Conservation (phyloP, 2,888 invertebrate genomes). For the Colletes collaris region DNA sequence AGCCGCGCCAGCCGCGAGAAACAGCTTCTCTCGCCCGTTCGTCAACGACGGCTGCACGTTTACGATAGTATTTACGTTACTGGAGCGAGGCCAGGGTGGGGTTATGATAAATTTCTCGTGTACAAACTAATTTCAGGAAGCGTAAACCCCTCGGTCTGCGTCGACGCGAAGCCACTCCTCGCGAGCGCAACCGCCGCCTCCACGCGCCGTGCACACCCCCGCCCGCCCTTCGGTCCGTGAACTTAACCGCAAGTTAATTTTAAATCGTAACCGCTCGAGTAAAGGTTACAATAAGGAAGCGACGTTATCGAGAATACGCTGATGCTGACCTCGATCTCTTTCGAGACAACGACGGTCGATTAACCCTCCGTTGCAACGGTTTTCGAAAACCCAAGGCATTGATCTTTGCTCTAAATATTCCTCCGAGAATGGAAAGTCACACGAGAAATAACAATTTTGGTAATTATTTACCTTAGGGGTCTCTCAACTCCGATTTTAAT, state of each 20-base stretch:
- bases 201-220: too few relatives aligned
- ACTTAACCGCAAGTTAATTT: conserved; percentile 24
- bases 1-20: conserved; percentile 3
- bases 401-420: too few relatives aligned
- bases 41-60: conserved; percentile 61
- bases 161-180: conserved; percentile 17
- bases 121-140: conserved; percentile 70
- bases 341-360: too few relatives aligned
- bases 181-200: background rate
- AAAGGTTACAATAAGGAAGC: background rate
- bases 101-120: conserved; percentile 69
- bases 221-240: background rate
- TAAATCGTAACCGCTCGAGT: background rate
- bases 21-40: conserved; percentile 24
- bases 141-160: conserved; percentile 46
- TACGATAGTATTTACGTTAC: conserved; percentile 70
- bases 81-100: conserved; percentile 50
- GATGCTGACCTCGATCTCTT: too few relatives aligned
- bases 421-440: too few relatives aligned
- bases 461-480: too few relatives aligned
- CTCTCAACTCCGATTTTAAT: too few relatives aligned
- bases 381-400: too few relatives aligned
- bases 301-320: background rate
- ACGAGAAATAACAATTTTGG: too few relatives aligned
- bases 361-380: too few relatives aligned